Percentiles rank a stretch among this genome's conserved stretches.
Evolutionary conservation across 2,888 invertebrate genomes (phyloP).

Genomic region (Syrphus vitripennis): DNA sequence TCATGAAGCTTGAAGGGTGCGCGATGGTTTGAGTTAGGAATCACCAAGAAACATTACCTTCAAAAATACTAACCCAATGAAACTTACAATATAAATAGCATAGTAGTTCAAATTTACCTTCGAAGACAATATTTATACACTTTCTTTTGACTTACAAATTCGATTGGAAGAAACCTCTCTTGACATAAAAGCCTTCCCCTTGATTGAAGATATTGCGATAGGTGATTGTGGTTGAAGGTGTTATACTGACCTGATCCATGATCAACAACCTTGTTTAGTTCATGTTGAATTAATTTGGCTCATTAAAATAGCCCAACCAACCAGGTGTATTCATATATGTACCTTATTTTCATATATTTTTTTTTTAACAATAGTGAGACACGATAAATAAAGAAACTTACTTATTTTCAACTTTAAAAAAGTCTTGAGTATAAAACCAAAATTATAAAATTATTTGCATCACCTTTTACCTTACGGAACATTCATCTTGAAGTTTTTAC

Average conservation of each 20-base stretch:
- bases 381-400: slow-evolving; percentile 41
- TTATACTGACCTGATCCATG: slow-evolving; percentile 60
- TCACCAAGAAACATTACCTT: background rate
- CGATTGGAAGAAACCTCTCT: background rate
- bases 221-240: background rate
- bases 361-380: slow-evolving; percentile 36
- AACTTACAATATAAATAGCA: background rate
- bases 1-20: background rate
- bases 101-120: slow-evolving; percentile 13
- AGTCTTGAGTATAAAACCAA: background rate
- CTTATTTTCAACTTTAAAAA: slow-evolving; percentile 17
- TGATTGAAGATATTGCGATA: background rate
- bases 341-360: too few species aligned
- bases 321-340: too few species aligned
- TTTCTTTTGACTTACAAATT: slow-evolving; percentile 44
- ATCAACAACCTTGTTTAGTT: slow-evolving; percentile 24
- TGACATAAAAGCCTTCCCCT: background rate
- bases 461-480: background rate
- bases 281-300: slow-evolving; percentile 29
- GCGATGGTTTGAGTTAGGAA: background rate
- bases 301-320: slow-evolving; percentile 38
- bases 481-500: background rate
- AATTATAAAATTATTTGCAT: background rate
- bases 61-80: slow-evolving; percentile 2
- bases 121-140: background rate